Base-by-base conservation (phyloP, 1,140 invertebrate species). In the Apis laboriosa region DNA sequence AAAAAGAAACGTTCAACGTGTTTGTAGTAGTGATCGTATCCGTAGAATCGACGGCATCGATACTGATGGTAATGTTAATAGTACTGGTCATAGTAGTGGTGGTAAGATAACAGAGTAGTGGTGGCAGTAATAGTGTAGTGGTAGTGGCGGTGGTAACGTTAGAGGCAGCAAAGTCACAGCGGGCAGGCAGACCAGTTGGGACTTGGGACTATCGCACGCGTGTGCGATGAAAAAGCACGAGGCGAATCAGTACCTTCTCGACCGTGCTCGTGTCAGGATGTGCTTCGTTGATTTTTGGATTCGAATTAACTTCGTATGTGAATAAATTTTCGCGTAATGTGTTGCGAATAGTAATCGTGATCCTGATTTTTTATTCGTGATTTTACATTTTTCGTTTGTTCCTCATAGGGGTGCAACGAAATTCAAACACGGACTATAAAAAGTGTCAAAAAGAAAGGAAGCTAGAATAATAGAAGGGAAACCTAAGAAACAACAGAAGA, bases 231-330 rank as follows among this genome's bases (percentile, higher is more conserved):
- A 85, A 83, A 80, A 86, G 82, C 84, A 88, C 90, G 84, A 87
- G 89, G 89, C 81, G 60, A 90, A 78, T 84, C 86, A 90, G 90
- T 90, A 70, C 66, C 71, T 84, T 80, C 83, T 86, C 89, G 89
- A 82, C 84, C 77, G 77, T 88, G 85, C 83, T 67, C 80, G 84
- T 76, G 79, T 24, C 43, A 84, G 81, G 88, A 86, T 64, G 71
- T 2, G 64, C 9, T 68, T 12, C 9, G 19, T 0, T n/a, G 19
- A 1, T 77, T 24, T 21, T 77, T 66, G 15, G 11, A 76, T 9
- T 49, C n/a, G 60, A 15, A 17, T n/a, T 63, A 55, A 55, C 19
- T 15, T 64, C 21, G 51, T n/a, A 51, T 21, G 21, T 53, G 63
- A 34, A 55, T 19, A 17, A 24, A 60, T 61, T 43, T 49, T 34